These are phyloP conservation scores for Gymnosoma rotundatum DNA, from an alignment of 2,888 invertebrate genomes.

Conservation along the genomic window DNA sequence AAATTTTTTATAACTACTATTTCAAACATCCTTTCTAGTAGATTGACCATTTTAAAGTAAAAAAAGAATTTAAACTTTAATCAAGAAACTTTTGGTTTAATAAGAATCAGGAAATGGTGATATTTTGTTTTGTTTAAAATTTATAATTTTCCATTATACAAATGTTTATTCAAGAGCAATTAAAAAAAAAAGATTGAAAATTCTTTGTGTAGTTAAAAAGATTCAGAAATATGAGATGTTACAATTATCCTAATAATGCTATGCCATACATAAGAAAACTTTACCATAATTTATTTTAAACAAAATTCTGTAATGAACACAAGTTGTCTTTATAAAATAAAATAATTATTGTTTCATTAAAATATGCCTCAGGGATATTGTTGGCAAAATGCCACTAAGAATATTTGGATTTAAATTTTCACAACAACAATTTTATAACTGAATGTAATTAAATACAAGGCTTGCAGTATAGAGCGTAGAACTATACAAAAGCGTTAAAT, in stretches of 20 bases:
- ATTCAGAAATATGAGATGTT: no score
- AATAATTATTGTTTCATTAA: conserved; percentile 61
- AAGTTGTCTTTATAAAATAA: conserved; percentile 53
- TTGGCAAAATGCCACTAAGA: conserved; percentile 50
- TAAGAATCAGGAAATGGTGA: no score
- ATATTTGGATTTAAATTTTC: conserved; percentile 26
- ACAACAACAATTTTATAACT: conserved; percentile 17
- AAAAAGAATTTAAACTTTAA: no score
- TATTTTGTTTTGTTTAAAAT: no score
- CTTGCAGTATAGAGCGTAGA: conserved; percentile 7
- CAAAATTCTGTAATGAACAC: conserved; percentile 13
- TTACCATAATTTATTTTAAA: conserved; percentile 24
- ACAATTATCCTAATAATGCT: neutral
- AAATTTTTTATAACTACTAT: no score
- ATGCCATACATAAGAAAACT: neutral
- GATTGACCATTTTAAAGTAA: no score
- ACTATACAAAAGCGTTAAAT: conserved; percentile 23
- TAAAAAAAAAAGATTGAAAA: no score
- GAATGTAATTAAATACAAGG: conserved; percentile 33
- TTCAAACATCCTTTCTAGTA: no score
- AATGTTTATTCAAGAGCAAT: no score
- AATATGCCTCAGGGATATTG: conserved; percentile 33
- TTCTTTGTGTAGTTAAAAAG: no score
- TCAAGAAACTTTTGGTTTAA: no score
- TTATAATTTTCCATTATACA: no score